Evolutionary conservation across 2,888 invertebrate species (phyloP).

Genomic region (Drosophila borealis): DNA sequence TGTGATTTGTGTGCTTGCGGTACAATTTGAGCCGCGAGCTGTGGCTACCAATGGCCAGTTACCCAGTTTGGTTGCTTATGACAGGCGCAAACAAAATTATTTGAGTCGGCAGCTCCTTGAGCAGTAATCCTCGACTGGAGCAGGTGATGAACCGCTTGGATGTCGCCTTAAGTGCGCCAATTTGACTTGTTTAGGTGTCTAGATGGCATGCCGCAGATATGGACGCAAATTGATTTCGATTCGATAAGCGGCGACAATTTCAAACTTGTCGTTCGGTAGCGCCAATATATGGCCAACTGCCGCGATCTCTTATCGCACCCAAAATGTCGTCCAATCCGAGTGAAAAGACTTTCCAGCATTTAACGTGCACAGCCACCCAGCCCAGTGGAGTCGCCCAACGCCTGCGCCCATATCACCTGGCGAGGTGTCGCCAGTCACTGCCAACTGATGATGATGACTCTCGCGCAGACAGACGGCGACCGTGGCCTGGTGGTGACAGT

Average conservation of each 20-base stretch:
- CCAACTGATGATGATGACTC: slow-evolving; percentile 43
- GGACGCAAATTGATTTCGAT: slow-evolving; percentile 69
- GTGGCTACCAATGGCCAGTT: slow-evolving; percentile 75
- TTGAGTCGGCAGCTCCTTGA: slow-evolving; percentile 52
- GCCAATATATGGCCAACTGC: slow-evolving; percentile 59
- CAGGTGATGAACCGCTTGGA: slow-evolving; percentile 67
- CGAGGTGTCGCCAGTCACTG: slow-evolving; percentile 53
- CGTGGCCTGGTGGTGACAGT: slow-evolving; percentile 23
- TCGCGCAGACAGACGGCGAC: slow-evolving; percentile 7
- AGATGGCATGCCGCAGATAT: slow-evolving; percentile 66
- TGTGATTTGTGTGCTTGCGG: slow-evolving; percentile 79
- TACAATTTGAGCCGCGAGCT: slow-evolving; percentile 78
- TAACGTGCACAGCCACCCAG: slow-evolving; percentile 25
- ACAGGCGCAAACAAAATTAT: slow-evolving; percentile 84
- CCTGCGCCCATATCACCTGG: slow-evolving; percentile 22
- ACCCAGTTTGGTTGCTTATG: slow-evolving; percentile 68
- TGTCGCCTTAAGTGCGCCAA: slow-evolving; percentile 70
- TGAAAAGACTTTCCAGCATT: slow-evolving; percentile 44
- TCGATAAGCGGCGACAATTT: slow-evolving; percentile 64
- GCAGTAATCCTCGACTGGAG: slow-evolving; percentile 30
- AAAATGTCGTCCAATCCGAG: slow-evolving; percentile 18
- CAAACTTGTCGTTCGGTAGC: slow-evolving; percentile 61
- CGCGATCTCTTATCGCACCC: slow-evolving; percentile 27
- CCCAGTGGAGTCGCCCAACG: slow-evolving; percentile 2
- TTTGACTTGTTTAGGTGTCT: slow-evolving; percentile 76